Conservation (phyloP, 2,797 vertebrate genomes). For the Myioborus miniatus region DNA sequence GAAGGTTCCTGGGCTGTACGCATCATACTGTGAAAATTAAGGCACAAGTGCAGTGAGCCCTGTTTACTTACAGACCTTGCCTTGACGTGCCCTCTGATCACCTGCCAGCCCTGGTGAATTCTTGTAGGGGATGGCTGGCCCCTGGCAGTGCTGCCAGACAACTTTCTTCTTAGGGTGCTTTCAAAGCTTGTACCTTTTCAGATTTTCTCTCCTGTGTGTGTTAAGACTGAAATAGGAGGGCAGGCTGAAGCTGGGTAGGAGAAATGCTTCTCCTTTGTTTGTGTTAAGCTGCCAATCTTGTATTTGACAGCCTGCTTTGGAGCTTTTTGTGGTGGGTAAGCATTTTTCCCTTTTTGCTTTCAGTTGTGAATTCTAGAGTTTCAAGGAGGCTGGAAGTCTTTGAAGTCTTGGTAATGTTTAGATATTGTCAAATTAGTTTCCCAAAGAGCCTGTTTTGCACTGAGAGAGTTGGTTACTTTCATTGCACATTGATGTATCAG, state of each 20-base stretch:
- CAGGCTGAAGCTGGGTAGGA: neutral
- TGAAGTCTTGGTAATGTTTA: neutral
- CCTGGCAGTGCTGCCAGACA: neutral
- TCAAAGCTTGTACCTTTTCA: neutral
- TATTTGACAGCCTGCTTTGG: neutral
- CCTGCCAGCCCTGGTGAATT: neutral
- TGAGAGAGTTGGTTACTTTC: neutral
- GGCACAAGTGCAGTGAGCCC: neutral
- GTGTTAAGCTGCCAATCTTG: neutral
- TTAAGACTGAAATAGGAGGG: neutral
- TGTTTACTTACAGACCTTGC: neutral
- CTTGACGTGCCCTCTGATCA: neutral
- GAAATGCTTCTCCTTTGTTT: neutral
- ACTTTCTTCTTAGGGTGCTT: neutral
- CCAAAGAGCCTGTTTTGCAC: neutral
- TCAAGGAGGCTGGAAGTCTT: neutral
- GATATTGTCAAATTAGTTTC: neutral
- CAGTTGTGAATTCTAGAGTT: neutral
- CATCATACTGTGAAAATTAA: neutral
- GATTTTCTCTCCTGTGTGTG: neutral
- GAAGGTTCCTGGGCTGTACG: neutral
- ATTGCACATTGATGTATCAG: neutral
- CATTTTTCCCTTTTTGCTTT: neutral
- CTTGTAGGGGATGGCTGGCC: neutral
- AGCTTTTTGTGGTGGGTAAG: neutral